phyloP scores from a whole-genome alignment of 1,140 invertebrate species.

The Drosophila kepulauana region DNA sequence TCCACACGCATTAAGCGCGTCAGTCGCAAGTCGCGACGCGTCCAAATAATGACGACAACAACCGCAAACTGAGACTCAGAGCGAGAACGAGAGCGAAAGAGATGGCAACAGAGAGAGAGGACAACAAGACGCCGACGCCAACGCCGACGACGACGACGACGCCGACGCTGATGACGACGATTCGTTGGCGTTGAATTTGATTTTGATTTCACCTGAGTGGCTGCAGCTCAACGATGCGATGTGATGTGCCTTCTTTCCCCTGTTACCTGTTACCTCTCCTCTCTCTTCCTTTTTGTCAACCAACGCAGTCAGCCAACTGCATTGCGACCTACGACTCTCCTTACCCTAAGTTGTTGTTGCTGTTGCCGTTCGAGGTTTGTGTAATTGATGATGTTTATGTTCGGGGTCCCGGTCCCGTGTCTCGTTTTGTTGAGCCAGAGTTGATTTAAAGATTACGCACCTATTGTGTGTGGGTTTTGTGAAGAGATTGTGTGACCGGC shows the following conservation, averaged over 20 bases:
- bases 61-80: background rate
- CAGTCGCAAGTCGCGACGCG: constrained; percentile 75
- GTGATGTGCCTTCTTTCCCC: background rate
- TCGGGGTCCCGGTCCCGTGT: constrained; percentile 19
- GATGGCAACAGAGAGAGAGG: background rate
- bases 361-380: constrained; percentile 60
- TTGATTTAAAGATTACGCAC: constrained; percentile 79
- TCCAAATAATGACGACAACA: constrained; percentile 72
- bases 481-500: constrained; percentile 55
- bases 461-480: constrained; percentile 66
- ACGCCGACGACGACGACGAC: constrained; percentile 21
- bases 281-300: constrained; percentile 64
- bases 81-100: background rate
- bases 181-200: constrained; percentile 79
- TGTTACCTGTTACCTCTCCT: constrained; percentile 12
- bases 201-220: constrained; percentile 84
- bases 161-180: constrained; percentile 42
- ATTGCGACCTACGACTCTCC: constrained; percentile 67
- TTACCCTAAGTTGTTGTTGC: constrained; percentile 28
- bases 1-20: constrained; percentile 82
- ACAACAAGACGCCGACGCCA: constrained; percentile 25
- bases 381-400: constrained; percentile 82
- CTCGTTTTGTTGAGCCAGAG: constrained; percentile 34
- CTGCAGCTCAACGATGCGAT: constrained; percentile 21
- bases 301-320: constrained; percentile 52